These are phyloP conservation scores for Anthoscopus minutus DNA, from an alignment of 2,113 vertebrate species.

Conservation along the genomic window DNA sequence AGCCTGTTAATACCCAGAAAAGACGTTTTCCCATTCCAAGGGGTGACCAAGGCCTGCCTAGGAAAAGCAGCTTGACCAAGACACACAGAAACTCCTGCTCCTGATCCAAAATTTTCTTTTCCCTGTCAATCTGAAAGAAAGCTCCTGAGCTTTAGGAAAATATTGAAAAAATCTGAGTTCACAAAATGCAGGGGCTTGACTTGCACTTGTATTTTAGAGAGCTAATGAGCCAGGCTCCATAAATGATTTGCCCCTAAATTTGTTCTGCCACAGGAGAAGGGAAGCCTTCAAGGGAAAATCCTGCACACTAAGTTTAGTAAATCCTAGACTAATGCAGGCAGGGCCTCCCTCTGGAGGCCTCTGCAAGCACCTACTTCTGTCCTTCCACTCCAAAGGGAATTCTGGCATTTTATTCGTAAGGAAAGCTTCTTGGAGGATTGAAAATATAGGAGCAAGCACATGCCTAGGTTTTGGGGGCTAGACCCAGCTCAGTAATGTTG, in stretches of 20 bases:
- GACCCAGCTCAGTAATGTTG: neutral
- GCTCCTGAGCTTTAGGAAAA: neutral
- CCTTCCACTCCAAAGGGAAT: neutral
- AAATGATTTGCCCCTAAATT: neutral
- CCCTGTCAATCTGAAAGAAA: neutral
- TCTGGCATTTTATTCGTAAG: neutral
- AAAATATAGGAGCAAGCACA: neutral
- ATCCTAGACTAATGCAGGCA: neutral
- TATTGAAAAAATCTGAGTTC: neutral
- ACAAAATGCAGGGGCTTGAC: neutral
- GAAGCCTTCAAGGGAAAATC: neutral
- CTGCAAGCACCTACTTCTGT: slow-evolving; percentile 1
- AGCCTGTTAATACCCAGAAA: neutral
- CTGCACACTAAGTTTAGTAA: neutral
- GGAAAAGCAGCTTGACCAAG: neutral
- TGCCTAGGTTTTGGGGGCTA: neutral
- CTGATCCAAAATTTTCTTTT: neutral
- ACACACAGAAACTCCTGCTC: accelerated
- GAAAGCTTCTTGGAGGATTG: neutral
- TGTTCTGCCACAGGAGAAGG: neutral
- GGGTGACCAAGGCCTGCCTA: neutral
- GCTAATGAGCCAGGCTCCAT: neutral
- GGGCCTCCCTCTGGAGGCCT: slow-evolving; percentile 63
- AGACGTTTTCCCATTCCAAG: neutral
- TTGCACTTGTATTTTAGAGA: neutral